These are phyloP conservation scores for Drosophila baimaii DNA, from an alignment of 1,140 invertebrate genomes.

Conservation along the genomic window DNA sequence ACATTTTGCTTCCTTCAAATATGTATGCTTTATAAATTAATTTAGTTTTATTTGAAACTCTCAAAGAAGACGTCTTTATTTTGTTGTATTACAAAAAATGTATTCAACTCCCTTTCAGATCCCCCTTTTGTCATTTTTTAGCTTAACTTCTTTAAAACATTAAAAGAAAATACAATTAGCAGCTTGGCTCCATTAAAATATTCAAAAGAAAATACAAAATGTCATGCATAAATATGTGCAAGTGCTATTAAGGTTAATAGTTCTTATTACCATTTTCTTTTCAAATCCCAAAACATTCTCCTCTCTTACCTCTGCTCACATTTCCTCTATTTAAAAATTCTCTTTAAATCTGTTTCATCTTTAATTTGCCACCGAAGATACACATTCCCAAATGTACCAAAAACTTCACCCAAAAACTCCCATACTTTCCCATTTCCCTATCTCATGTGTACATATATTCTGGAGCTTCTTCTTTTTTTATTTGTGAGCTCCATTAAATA, in stretches of 20 bases:
- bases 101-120: too few relatives aligned
- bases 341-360: constrained; percentile 7
- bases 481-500: constrained; percentile 58
- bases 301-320: background rate
- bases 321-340: background rate
- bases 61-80: too few relatives aligned
- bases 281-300: background rate
- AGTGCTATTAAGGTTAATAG: background rate
- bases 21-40: too few relatives aligned
- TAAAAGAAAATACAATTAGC: too few relatives aligned
- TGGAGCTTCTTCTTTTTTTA: constrained; percentile 53
- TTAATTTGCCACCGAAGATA: background rate
- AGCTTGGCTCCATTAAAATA: too few relatives aligned
- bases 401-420: constrained; percentile 14
- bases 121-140: too few relatives aligned
- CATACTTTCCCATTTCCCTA: constrained; percentile 35
- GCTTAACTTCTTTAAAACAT: too few relatives aligned
- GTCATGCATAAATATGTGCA: background rate
- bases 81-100: too few relatives aligned
- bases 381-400: background rate
- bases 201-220: background rate
- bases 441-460: constrained; percentile 23
- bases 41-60: too few relatives aligned
- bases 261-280: background rate
- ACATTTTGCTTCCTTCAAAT: too few relatives aligned